Evolutionary conservation across 2,113 vertebrate species (phyloP), one percentile per base, ranked within the genome.

Genomic region (Chelonoidis abingdonii): DNA sequence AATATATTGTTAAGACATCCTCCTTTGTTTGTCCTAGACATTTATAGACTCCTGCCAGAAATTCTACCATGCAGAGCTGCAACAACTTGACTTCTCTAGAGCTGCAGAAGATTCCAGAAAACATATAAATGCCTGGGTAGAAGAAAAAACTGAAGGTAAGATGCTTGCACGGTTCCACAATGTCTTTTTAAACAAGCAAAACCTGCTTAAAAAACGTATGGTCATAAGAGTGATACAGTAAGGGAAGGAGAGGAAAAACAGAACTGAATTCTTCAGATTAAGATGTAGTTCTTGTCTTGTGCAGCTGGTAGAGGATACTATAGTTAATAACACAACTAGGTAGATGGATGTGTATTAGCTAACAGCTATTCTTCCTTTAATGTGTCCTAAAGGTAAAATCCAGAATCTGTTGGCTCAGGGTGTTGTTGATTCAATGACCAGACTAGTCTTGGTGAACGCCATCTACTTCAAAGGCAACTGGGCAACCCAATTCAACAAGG

Each of bases 401-500:
- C 98, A 98, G 96, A 98, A 99, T 57, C 96, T 99, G 29, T 96
- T 99, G 85, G 97, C 97, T n/a, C 80, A 97, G 31, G 99, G 98
- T 24, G 93, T 98, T 14, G 52, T 99, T 0, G 1, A 38, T 57
- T 8, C 97, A 0, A 93, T 98, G 95, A 99, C 99, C 0, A 98
- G 96, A 49, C 86, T 99, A 87, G 99, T 99, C 52, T 97, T 99
- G 52, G 99, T 99, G 95, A 99, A 99, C 82, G 99, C 99, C 38
- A 98, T 99, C 95, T 99, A 99, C 96, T 99, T 99, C 97, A 99
- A 99, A 97, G 99, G 99, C 84, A 99, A 97, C 80, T 99, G 99
- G 99, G 97, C 94, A 83, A 84, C 98, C 24, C 97, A 81, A 2
- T 99, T 99, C 80, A 4, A 98, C 11, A 97, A 93, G n/a, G 83